Evolutionary conservation across 2,888 invertebrate genomes (phyloP), one percentile per base, ranked within the genome.

Genomic region (Drosophila fungiperda): DNA sequence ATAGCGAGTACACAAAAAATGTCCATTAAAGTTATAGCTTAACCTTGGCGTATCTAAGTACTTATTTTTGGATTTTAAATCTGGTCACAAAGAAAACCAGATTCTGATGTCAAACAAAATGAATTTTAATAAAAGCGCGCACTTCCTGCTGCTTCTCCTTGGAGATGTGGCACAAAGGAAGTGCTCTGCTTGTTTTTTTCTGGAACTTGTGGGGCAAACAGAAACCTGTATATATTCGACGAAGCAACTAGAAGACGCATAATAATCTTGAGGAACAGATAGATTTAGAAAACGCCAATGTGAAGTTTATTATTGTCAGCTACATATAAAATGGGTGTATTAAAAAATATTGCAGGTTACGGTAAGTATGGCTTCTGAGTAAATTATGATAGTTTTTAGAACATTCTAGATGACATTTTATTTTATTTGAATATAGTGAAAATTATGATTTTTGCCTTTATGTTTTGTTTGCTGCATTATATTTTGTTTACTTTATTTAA

Each of bases 61-160:
- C 17, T 63, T 61, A 4, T 33, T 29, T 33, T 54, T 40, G 55
- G 20, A 26, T 53, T 59, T 63, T 50, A 54, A 73, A 65, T 71
- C 58, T 72, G 58, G 54, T 64, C 54, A 70, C 64, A 70, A 65
- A 59, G 64, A 64, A 70, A 70, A 70, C 70, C 64, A 72, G 58
- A 59, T 70, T 72, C 59, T 65, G 59, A 35, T 69, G 40, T 63
- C 68, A 77, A 74, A 76, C 82, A 80, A 81, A 81, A 82, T 74
- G 77, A 79, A 79, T 79, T 82, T 71, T 49, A 68, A 74, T 53
- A 66, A 65, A 81, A 79, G 68, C 62, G 76, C 82, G 74, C 70
- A 81, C 80, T 82, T 81, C 80, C 82, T 79, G 68, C 49, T 40
- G 42, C 48, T 49, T 53, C 33, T 50, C 61, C 35, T 32, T 20